Base-by-base conservation (phyloP, 2,113 vertebrate species). In the Narcine bancroftii region DNA sequence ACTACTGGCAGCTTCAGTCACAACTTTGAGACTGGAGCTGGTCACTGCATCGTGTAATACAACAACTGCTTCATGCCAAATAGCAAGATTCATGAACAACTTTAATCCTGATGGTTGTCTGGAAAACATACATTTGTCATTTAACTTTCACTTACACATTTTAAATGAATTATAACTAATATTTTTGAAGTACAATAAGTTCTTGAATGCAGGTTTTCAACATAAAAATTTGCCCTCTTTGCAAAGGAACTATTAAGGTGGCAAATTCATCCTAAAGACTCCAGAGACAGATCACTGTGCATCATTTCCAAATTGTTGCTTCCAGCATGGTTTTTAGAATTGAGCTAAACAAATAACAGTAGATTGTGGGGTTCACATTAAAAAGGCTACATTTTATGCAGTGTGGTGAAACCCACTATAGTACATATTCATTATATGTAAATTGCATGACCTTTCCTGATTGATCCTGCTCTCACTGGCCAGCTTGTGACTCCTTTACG, bases 21-120 rank as follows among this genome's bases (percentile, higher is more conserved):
- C 96, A 56, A 98, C 97, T 92, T 97, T 96, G 93, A 97, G 93
- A 93, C 96, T 96, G 1, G 97, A 94, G 45, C 95, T 96, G 92
- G 95, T 95, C 92, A 99, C 93, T 53, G 96, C 97, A 92, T 95
- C 95, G 72, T 94, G 93, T 81, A 99, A 94, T 85, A 96, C 96
- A 93, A 94, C 94, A 69, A 96, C 94, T 19, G 97, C 97, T 11
- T 96, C 95, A 92, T 94, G 93, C 93, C 97, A 98, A 6, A 95
- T 95, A 56, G 95, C 93, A 65, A 93, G 93, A 91, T 95, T 97
- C 87, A 97, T 95, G 93, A 99, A 99, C 92, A 99, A 94, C 76
- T 95, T 96, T 77, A 99, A 96, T 92, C 96, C 96, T 63, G 94
- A 93, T 0, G 98, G 98, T 93, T 99, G 98, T 93, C 98, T 99